Percentiles rank a stretch among this genome's conserved stretches.
Evolutionary conservation across 2,888 invertebrate genomes (phyloP).

Genomic region (Drosophila borealis): DNA sequence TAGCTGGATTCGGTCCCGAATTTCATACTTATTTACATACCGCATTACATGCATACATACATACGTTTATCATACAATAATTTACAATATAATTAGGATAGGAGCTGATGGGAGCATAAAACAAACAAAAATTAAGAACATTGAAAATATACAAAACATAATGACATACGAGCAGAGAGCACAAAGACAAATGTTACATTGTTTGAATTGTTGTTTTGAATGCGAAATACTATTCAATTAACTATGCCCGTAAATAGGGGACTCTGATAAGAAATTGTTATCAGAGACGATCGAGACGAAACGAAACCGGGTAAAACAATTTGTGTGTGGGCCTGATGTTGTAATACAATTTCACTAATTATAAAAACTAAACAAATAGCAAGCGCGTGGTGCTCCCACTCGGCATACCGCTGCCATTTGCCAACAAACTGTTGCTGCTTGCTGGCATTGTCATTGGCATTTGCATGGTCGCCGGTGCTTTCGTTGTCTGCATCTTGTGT

Average conservation of each 20-base stretch:
- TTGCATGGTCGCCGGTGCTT: constrained; percentile 41
- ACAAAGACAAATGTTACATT: not conserved
- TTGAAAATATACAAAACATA: not conserved
- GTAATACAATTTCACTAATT: constrained; percentile 62
- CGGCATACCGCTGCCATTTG: constrained; percentile 79
- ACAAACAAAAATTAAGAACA: not conserved
- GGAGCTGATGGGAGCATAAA: not conserved
- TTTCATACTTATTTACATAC: constrained; percentile 63
- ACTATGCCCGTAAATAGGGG: not conserved
- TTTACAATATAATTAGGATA: constrained; percentile 44
- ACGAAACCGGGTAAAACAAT: not conserved
- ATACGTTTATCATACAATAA: constrained; percentile 48
- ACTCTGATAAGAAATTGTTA: constrained; percentile 25
- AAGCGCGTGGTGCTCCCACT: constrained; percentile 80
- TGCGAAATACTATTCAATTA: constrained; percentile 17
- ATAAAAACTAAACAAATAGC: constrained; percentile 82
- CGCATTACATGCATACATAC: constrained; percentile 30
- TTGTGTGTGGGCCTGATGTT: constrained; percentile 1
- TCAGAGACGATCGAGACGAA: constrained; percentile 1
- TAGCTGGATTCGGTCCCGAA: constrained; percentile 9
- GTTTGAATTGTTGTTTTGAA: not conserved
- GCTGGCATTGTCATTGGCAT: constrained; percentile 35
- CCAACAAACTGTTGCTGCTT: constrained; percentile 74
- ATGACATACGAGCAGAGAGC: constrained; percentile 11
- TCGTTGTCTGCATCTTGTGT: constrained; percentile 39